These are phyloP conservation scores for Gymnoscopelus braueri DNA, from an alignment of 2,797 vertebrate species.

Conservation along the genomic window DNA sequence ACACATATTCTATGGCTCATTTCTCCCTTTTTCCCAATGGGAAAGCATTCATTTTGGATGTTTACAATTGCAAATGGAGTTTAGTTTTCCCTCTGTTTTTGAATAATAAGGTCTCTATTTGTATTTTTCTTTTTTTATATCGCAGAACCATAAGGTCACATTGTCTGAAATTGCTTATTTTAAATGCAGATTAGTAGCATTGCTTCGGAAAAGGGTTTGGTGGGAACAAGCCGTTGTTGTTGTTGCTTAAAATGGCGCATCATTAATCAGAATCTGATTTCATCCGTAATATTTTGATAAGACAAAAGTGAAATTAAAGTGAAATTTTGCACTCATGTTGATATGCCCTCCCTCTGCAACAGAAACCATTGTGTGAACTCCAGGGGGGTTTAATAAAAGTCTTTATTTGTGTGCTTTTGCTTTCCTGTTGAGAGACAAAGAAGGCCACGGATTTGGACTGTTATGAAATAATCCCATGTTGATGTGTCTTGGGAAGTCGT, in stretches of 20 bases:
- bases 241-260: conserved; percentile 18
- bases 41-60: conserved; percentile 37
- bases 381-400: conserved; percentile 41
- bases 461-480: conserved; percentile 85
- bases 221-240: conserved; percentile 25
- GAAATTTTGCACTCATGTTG: conserved; percentile 31
- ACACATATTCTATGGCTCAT: conserved; percentile 76
- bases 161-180: background rate
- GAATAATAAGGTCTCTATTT: conserved; percentile 12
- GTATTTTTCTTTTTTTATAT: background rate
- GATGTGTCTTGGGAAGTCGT: conserved; percentile 80
- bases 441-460: conserved; percentile 77
- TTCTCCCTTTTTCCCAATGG: conserved; percentile 62
- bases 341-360: conserved; percentile 37
- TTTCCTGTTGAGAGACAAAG: conserved; percentile 54
- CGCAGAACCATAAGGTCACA: background rate
- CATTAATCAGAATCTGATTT: conserved; percentile 60
- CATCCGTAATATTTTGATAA: conserved; percentile 52
- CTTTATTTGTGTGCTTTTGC: conserved; percentile 55
- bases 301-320: conserved; percentile 50
- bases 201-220: conserved; percentile 18
- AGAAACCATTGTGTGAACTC: conserved; percentile 58
- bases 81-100: conserved; percentile 34
- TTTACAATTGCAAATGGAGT: conserved; percentile 63
- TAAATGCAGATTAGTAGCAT: background rate